A percentile compares a stretch with the other conserved stretches of the same genome.
Conservation (phyloP, 2,113 vertebrate species). For the Peucedramus taeniatus region DNA sequence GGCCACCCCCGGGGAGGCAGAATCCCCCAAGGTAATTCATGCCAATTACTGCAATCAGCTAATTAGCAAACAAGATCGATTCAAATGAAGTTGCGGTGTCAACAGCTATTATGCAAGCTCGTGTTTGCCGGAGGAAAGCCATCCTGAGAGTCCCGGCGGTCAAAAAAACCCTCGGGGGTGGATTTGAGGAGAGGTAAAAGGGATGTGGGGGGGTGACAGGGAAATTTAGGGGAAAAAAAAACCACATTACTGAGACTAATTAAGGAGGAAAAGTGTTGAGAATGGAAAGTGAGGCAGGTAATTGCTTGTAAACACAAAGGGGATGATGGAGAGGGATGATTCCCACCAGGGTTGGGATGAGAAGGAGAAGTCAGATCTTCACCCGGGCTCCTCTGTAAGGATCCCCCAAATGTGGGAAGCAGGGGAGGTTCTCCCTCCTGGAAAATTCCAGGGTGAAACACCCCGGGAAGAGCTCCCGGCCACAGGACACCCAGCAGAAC, state of each 20-base stretch:
- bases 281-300: not conserved
- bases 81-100: constrained; percentile 28
- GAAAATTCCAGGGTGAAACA: not conserved
- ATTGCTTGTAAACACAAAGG: not conserved
- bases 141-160: not conserved
- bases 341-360: not conserved
- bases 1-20: not conserved
- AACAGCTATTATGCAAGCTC: not conserved
- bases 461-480: not conserved
- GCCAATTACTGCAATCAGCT: constrained; percentile 52
- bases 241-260: fast-evolving
- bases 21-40: constrained; percentile 12
- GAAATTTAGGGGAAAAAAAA: not conserved
- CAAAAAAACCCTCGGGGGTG: not conserved
- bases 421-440: not conserved
- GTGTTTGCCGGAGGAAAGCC: not conserved
- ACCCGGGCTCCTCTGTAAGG: fast-evolving
- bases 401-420: not conserved
- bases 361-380: not conserved
- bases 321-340: not conserved
- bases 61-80: constrained; percentile 60
- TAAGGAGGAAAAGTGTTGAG: not conserved
- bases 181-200: not conserved
- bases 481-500: not conserved
- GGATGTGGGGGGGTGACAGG: not conserved